Percentiles rank a stretch among this genome's conserved stretches.
Conservation (phyloP, 2,797 vertebrate species). For the Morelia viridis region DNA sequence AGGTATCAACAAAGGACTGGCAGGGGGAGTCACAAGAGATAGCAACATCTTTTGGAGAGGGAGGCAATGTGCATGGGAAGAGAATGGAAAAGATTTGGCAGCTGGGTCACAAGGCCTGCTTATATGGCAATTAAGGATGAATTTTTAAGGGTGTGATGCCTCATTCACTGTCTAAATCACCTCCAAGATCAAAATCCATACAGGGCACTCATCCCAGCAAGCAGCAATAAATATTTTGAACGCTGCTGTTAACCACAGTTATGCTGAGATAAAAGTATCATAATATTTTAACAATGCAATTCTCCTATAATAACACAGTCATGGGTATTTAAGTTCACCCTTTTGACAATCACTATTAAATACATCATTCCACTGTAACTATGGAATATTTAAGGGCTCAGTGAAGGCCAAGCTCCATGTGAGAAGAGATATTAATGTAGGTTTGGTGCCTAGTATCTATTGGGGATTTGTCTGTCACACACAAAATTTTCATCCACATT, state of each 20-base stretch:
- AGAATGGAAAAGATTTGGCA: fast-evolving
- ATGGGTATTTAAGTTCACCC: background rate
- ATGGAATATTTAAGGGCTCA: background rate
- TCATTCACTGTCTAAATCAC: slow-evolving; percentile 21
- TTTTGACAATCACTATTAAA: background rate
- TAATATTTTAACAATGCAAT: slow-evolving; percentile 2
- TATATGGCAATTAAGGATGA: background rate
- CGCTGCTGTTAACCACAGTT: background rate
- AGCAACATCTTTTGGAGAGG: background rate
- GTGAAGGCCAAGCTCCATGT: background rate
- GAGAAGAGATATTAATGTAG: background rate
- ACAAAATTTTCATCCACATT: background rate
- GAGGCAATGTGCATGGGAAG: background rate
- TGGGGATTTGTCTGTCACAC: background rate
- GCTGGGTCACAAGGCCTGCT: background rate
- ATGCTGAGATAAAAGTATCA: background rate
- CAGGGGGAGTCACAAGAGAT: too few relatives aligned
- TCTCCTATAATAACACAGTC: background rate
- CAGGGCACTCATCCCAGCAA: background rate
- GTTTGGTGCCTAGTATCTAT: background rate
- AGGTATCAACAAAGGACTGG: background rate
- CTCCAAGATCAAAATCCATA: slow-evolving; percentile 11
- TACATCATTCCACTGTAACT: background rate
- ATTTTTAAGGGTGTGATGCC: slow-evolving; percentile 7
- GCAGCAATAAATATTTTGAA: slow-evolving; percentile 21